Conservation (phyloP, 2,888 invertebrate species). For the Biston betularia region DNA sequence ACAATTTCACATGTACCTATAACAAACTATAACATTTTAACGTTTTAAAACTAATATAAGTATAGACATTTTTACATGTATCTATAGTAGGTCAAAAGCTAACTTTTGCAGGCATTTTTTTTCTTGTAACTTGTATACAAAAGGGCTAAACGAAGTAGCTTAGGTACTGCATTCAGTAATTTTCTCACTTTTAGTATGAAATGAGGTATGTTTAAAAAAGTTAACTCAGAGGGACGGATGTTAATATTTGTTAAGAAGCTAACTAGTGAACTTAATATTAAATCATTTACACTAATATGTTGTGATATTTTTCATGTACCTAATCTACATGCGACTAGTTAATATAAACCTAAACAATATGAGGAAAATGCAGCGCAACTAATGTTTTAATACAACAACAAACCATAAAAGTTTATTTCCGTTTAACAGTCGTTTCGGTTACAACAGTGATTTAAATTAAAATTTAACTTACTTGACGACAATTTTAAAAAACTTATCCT, state of each 20-base stretch:
- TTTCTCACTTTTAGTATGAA: not conserved
- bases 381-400: not conserved
- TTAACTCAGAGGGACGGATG: constrained; percentile 30
- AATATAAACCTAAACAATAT: not conserved
- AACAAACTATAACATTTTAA: constrained; percentile 8
- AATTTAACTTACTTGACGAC: too few species aligned
- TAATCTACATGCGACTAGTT: constrained; percentile 12
- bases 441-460: too few species aligned
- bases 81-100: constrained; percentile 15
- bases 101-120: not conserved
- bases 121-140: not conserved
- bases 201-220: constrained; percentile 25
- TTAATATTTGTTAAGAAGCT: not conserved
- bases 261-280: constrained; percentile 11
- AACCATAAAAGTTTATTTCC: not conserved
- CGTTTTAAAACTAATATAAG: not conserved
- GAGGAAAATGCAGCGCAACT: not conserved
- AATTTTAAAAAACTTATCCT: too few species aligned
- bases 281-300: constrained; percentile 6
- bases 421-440: too few species aligned
- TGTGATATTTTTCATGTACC: not conserved
- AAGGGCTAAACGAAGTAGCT: not conserved
- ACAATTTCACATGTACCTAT: constrained; percentile 12
- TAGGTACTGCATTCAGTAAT: not conserved
- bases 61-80: not conserved